Evolutionary conservation across 2,888 invertebrate species (phyloP), one percentile per base, ranked within the genome.

Genomic region (Drosophila siamana): DNA sequence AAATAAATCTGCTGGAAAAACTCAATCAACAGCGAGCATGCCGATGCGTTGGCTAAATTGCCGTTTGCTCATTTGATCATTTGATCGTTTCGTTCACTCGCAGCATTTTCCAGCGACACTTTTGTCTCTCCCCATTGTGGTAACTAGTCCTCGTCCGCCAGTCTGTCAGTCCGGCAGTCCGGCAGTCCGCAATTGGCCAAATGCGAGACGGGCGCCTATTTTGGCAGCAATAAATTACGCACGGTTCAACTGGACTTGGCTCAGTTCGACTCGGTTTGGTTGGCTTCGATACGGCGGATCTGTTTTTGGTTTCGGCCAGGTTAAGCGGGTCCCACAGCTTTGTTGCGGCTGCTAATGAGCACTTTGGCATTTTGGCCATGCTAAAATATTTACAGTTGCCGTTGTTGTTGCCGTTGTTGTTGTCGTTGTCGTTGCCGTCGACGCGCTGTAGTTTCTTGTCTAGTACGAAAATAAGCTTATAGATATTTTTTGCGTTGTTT

Each of bases 11-110:
- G 73, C 67, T 41, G 41, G 78, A 67, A 87, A 85, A 88, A 73
- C 85, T 85, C 88, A 86, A 88, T 85, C 88, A 85, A 85, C 76
- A 59, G 65, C 74, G 64, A 64, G 66, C 66, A 86, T 86, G 71
- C 85, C 88, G 69, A 76, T 68, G 86, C 88, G 88, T 83, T 86
- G 86, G 69, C 88, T 68, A 85, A 85, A 85, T 85, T 82, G 84
- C 69, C 70, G 51, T 48, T 36, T 55, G 48, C 71, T 65, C 22
- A 36, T 44, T 69, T 59, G 54, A 50, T 43, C 47, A 43, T 60
- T 50, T 60, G 16, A 43, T 11, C 63, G 19, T 48, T 41, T 36
- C 44, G 28, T 43, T 75, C 56, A 66, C 59, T 63, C 44, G 68
- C 56, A 63, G 57, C 67, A 71, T 82, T 82, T 82, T 82, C 69